Evolutionary conservation across 2,797 vertebrate genomes (phyloP).

Genomic region (Anabacerthia variegaticeps): DNA sequence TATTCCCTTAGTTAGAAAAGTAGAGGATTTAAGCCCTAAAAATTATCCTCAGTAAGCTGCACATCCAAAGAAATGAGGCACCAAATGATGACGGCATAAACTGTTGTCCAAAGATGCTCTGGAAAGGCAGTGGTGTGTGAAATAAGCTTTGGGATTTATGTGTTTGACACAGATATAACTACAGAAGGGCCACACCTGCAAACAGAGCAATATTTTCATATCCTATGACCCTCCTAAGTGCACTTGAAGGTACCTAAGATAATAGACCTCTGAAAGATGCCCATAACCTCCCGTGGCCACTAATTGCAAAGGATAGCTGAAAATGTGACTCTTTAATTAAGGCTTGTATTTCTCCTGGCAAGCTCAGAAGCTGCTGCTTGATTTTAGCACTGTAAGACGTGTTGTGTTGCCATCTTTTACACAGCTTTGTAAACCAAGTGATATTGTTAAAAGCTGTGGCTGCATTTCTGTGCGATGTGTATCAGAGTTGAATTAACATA

Average conservation of each 20-base stretch:
- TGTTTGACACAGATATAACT: neutral
- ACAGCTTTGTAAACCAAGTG: neutral
- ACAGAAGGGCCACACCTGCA: neutral
- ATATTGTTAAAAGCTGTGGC: neutral
- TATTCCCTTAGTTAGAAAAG: neutral
- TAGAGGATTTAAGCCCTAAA: neutral
- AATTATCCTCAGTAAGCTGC: neutral
- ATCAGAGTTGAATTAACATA: neutral
- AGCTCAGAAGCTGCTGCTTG: neutral
- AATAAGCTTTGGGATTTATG: neutral
- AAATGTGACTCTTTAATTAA: neutral
- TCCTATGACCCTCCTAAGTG: neutral
- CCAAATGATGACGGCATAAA: neutral
- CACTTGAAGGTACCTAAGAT: neutral
- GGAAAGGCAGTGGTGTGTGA: conserved; percentile 1
- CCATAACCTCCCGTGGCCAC: neutral
- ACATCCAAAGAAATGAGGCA: neutral
- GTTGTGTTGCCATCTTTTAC: neutral
- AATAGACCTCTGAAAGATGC: neutral
- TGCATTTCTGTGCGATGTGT: neutral
- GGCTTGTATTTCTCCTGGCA: neutral
- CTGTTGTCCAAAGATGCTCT: neutral
- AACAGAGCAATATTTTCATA: neutral
- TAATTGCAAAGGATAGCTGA: neutral
- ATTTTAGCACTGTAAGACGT: neutral